These are phyloP conservation scores for Notamacropus eugenii DNA, from an alignment of 2,797 vertebrate species.

Conservation along the genomic window DNA sequence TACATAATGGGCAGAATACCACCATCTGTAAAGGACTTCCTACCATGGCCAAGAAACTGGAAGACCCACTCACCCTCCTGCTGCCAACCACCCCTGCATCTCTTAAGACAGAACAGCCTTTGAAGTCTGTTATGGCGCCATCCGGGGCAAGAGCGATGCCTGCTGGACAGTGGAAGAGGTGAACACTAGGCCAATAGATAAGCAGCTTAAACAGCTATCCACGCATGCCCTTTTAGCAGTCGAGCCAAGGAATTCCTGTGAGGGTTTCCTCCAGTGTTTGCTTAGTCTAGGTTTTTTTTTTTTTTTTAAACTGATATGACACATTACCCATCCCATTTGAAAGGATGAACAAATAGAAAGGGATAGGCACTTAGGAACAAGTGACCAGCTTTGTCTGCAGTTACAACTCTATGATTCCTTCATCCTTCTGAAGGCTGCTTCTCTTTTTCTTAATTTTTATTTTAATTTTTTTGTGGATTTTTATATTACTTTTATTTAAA, in stretches of 20 bases:
- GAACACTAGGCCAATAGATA: slow-evolving; percentile 65
- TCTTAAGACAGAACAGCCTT: slow-evolving; percentile 55
- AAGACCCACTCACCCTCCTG: not conserved
- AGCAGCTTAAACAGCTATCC: slow-evolving; percentile 16
- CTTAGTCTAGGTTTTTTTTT: slow-evolving; percentile 27
- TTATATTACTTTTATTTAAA: not conserved
- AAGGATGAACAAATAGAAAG: not conserved
- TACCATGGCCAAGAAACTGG: not conserved
- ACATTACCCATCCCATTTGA: not conserved
- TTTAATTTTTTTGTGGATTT: not conserved
- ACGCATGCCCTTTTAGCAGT: not conserved
- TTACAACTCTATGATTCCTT: not conserved
- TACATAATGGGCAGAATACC: not conserved
- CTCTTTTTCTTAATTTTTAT: not conserved
- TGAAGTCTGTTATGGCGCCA: slow-evolving; percentile 40
- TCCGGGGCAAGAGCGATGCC: not conserved
- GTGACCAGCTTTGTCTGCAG: too few species aligned
- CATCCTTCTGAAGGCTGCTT: not conserved
- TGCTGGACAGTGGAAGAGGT: slow-evolving; percentile 18
- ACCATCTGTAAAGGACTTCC: not conserved
- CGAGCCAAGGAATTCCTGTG: slow-evolving; percentile 19
- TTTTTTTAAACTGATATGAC: slow-evolving; percentile 23
- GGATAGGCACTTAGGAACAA: not conserved
- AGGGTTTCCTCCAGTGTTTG: slow-evolving; percentile 10
- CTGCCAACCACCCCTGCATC: not conserved